Percentiles rank a stretch among this genome's conserved stretches.
Evolutionary conservation across 2,797 vertebrate genomes (phyloP).

Genomic region (Neomorphus geoffroyi): DNA sequence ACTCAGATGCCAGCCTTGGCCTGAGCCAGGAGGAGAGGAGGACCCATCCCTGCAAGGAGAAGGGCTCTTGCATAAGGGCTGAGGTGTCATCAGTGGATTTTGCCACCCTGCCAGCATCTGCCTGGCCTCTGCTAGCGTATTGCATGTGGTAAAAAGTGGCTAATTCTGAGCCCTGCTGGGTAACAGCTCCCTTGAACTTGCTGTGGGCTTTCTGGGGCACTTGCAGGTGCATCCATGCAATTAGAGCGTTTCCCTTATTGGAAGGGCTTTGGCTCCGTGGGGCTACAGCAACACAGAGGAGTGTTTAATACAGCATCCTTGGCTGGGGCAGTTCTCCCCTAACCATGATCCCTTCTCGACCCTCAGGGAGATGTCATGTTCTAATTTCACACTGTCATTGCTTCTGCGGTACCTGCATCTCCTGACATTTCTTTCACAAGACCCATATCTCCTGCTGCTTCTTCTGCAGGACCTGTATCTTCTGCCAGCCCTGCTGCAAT

Average conservation of each 20-base stretch:
- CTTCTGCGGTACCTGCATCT: not conserved
- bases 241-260: not conserved
- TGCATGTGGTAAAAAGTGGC: too few relatives aligned
- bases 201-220: rapidly evolving
- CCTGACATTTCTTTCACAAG: not conserved
- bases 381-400: not conserved
- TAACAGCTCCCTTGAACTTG: rapidly evolving
- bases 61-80: not conserved
- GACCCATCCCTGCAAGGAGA: not conserved
- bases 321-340: not conserved
- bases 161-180: not conserved
- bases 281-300: too few relatives aligned
- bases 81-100: not conserved
- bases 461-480: not conserved
- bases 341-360: not conserved
- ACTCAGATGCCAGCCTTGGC: not conserved
- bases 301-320: not conserved
- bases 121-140: not conserved
- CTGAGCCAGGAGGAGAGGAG: not conserved
- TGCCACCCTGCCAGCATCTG: not conserved
- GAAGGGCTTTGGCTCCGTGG: not conserved
- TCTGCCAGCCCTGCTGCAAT: not conserved
- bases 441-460: not conserved
- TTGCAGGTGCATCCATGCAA: not conserved
- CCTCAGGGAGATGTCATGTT: not conserved